Evolutionary conservation across 2,113 vertebrate species (phyloP), one percentile per base, ranked within the genome.

Genomic region (Pelmatolapia mariae): DNA sequence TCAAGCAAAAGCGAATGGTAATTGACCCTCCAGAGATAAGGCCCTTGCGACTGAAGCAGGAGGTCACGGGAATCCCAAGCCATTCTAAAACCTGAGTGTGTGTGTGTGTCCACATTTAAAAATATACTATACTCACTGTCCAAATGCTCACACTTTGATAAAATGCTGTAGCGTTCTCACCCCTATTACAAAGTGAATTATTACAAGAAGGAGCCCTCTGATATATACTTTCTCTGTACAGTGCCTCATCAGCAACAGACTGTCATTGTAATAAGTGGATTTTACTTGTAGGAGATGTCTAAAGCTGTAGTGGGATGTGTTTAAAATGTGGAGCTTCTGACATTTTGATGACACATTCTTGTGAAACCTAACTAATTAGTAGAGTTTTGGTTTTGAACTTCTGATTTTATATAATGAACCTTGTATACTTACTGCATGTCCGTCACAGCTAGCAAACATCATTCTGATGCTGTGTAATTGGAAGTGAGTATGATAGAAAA

Each of bases 11-110:
- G 97, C 93, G 97, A 97, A 98, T 98, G 97, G 97, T 98, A 98
- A 98, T 98, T 98, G 97, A 97, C 97, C 97, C 97, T 97, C 97
- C 96, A 81, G 97, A 98, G 97, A 98, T 97, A 97, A 97, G 95
- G 95, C 96, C 96, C 83, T 94, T 91, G 92, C 94, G 93, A 90
- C 56, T 92, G 95, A 96, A 96, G 97, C 94, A 95, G 96, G 97
- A 96, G 97, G 96, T 95, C 96, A 96, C 89, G 90, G 90, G 93
- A 94, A 91, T 86, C 80, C 89, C 84, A 57, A 68, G 24, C 78
- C 86, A 81, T 66, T 81, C 83, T 86, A 57, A 84, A 76, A 90
- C 81, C 59, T 78, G 26, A 83, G 83, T 73, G 40, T 43, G 43
- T 26, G 24, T 24, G 24, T n/a, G 26, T 87, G 90, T 86, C 89